Conservation (phyloP, 2,888 invertebrate species). For the Apotomis turbidana region DNA sequence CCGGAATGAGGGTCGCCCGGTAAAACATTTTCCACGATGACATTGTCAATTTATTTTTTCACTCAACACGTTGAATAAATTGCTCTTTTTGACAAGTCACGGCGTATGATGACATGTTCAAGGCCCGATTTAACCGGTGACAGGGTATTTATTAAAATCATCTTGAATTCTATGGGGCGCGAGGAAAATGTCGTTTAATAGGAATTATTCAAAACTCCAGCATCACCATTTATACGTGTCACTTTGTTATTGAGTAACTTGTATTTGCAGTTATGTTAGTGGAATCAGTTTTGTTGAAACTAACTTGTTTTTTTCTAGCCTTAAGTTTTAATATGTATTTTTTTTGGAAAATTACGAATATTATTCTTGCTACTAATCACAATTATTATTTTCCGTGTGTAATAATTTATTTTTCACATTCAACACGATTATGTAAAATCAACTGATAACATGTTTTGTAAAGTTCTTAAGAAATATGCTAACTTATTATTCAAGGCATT, state of each 20-base stretch:
- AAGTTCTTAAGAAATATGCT: too few relatives aligned
- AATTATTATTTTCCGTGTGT: too few relatives aligned
- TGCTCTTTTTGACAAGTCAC: conserved; percentile 42
- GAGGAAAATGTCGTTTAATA: background rate
- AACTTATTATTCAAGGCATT: too few relatives aligned
- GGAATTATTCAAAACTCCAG: background rate
- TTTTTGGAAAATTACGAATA: too few relatives aligned
- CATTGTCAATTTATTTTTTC: conserved; percentile 43
- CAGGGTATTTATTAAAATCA: conserved; percentile 34
- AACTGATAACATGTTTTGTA: too few relatives aligned
- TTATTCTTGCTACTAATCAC: too few relatives aligned
- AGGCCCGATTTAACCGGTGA: conserved; percentile 36
- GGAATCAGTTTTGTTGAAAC: too few relatives aligned
- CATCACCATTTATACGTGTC: background rate
- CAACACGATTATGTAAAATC: too few relatives aligned
- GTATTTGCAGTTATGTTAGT: too few relatives aligned
- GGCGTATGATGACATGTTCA: conserved; percentile 38
- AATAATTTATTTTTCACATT: too few relatives aligned
- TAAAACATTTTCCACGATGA: conserved; percentile 39
- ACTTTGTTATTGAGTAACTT: background rate
- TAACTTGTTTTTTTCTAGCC: too few relatives aligned
- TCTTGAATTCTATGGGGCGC: background rate
- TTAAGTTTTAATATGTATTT: too few relatives aligned
- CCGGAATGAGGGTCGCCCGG: conserved; percentile 36
- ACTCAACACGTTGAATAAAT: conserved; percentile 42